These are phyloP conservation scores for Muscina levida DNA, from an alignment of 2,888 invertebrate species.

Conservation along the genomic window DNA sequence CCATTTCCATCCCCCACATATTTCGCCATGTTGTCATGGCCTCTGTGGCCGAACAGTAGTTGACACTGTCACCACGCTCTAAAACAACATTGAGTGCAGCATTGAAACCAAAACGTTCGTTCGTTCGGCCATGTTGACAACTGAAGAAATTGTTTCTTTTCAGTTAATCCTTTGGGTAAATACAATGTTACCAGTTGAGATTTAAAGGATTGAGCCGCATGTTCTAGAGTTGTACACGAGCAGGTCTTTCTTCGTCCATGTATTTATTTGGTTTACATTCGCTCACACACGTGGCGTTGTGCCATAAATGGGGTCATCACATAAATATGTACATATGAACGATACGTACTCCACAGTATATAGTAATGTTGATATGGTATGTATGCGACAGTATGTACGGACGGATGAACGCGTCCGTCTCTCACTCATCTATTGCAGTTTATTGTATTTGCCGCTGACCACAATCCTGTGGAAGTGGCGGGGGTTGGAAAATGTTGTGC, in stretches of 20 bases:
- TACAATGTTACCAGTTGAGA: slow-evolving; percentile 3
- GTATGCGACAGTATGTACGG: too few species aligned
- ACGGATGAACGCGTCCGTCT: not conserved
- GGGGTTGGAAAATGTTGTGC: not conserved
- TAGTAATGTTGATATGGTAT: too few species aligned
- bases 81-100: not conserved
- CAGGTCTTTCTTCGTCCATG: not conserved
- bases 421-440: slow-evolving; percentile 12
- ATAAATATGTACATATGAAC: not conserved
- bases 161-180: slow-evolving; percentile 24
- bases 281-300: not conserved
- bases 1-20: too few species aligned
- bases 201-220: slow-evolving; percentile 5
- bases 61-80: not conserved
- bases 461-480: not conserved
- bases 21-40: not conserved
- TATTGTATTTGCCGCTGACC: slow-evolving; percentile 2
- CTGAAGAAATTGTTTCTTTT: not conserved
- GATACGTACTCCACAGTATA: not conserved
- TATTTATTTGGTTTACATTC: too few species aligned
- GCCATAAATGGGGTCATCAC: slow-evolving; percentile 31
- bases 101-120: slow-evolving; percentile 16
- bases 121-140: slow-evolving; percentile 7
- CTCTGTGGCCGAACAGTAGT: too few species aligned
- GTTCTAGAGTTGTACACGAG: not conserved